Conservation (phyloP, 2,113 vertebrate genomes). For the Nesogale talazaci region DNA sequence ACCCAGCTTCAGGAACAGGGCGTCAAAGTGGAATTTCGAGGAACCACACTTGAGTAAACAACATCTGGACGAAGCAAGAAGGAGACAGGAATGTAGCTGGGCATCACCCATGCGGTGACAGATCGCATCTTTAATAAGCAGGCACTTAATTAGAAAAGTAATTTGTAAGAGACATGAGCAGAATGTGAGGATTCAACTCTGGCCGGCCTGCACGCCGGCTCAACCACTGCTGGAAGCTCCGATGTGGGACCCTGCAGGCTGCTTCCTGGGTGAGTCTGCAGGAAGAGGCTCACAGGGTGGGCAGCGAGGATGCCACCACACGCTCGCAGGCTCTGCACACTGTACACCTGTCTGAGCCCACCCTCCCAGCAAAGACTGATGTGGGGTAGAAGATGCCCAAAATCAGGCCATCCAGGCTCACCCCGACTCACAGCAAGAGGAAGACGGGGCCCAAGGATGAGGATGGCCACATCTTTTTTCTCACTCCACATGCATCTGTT, state of each 20-base stretch:
- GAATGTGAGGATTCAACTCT: slow-evolving; percentile 62
- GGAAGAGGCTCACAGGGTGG: accelerated
- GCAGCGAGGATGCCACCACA: accelerated
- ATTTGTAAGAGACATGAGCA: slow-evolving; percentile 66
- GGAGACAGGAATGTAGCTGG: slow-evolving; percentile 13
- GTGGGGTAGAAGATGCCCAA: neutral
- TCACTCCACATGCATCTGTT: no score
- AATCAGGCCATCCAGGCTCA: no score
- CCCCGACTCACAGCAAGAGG: no score
- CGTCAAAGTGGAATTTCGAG: slow-evolving; percentile 45
- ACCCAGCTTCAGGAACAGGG: neutral
- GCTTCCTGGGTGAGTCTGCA: neutral
- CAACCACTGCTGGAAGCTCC: neutral
- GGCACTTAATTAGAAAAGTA: slow-evolving; percentile 76
- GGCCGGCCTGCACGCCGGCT: slow-evolving; percentile 6
- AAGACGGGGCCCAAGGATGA: no score
- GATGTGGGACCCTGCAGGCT: neutral
- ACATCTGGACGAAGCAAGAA: slow-evolving; percentile 74
- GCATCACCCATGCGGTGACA: slow-evolving; percentile 64
- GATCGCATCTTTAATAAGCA: slow-evolving; percentile 79
- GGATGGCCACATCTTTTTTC: neutral
- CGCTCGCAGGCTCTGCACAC: neutral
- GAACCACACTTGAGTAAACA: slow-evolving; percentile 74
- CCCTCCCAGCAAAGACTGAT: neutral
- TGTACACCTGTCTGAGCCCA: neutral